A percentile compares a stretch with the other conserved stretches of the same genome.
phyloP scores from a whole-genome alignment of 2,888 invertebrate genomes.

The Rhogogaster chlorosoma region DNA sequence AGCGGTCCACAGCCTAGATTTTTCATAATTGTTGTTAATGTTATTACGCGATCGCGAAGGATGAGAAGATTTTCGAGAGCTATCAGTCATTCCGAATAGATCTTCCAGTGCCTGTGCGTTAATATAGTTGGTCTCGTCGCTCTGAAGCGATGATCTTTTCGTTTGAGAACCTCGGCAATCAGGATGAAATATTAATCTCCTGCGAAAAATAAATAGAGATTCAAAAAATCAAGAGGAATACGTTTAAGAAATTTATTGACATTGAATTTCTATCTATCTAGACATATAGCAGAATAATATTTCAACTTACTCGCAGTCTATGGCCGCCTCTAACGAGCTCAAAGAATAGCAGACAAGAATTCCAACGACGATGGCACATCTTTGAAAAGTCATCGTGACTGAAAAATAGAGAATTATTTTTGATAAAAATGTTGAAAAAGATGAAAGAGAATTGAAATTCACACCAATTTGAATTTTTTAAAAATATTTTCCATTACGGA shows the following conservation, averaged over 20 bases:
- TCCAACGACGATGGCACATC: slow-evolving; percentile 61
- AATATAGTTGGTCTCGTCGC: slow-evolving; percentile 19
- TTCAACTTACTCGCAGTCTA: slow-evolving; percentile 62
- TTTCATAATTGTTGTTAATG: slow-evolving; percentile 44
- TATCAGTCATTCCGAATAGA: slow-evolving; percentile 34
- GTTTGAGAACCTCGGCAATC: slow-evolving; percentile 63
- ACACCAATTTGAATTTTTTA: too few species aligned
- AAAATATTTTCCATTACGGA: too few species aligned
- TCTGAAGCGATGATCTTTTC: slow-evolving; percentile 55
- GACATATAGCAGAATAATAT: not conserved
- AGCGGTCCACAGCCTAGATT: slow-evolving; percentile 55
- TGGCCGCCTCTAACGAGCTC: slow-evolving; percentile 53
- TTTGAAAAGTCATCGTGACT: slow-evolving; percentile 60
- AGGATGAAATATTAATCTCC: slow-evolving; percentile 65
- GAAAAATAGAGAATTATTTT: slow-evolving; percentile 53
- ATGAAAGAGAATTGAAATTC: too few species aligned
- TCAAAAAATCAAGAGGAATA: not conserved
- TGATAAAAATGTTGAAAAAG: not conserved
- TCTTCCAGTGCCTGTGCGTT: slow-evolving; percentile 31
- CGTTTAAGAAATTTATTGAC: not conserved
- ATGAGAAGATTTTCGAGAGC: slow-evolving; percentile 21
- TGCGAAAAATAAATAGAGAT: slow-evolving; percentile 52
- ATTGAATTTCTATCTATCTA: not conserved
- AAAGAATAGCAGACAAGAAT: slow-evolving; percentile 60
- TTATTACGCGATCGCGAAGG: slow-evolving; percentile 31